These are phyloP conservation scores for Petroica traversi DNA, from an alignment of 2,113 vertebrate species.

Conservation along the genomic window DNA sequence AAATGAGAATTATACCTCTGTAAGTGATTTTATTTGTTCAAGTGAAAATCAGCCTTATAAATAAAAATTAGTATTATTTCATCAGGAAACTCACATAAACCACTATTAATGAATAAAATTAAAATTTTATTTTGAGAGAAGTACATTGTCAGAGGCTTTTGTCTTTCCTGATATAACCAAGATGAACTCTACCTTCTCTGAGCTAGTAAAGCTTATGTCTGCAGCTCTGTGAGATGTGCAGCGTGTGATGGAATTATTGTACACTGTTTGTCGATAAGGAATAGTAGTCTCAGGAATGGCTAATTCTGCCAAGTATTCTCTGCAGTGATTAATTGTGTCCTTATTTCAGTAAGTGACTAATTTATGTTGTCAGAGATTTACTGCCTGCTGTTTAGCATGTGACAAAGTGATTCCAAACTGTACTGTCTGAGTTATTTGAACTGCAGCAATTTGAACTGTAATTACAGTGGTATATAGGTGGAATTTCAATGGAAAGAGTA, in stretches of 20 bases:
- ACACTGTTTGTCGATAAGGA: background rate
- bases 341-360: constrained; percentile 69
- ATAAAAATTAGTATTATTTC: background rate
- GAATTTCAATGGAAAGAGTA: background rate
- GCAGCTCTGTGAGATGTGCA: background rate
- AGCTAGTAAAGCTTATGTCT: background rate
- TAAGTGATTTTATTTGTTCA: background rate
- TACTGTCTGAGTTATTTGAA: background rate
- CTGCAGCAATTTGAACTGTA: background rate
- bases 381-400: constrained; percentile 26
- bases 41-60: background rate
- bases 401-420: constrained; percentile 59
- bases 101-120: background rate
- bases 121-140: background rate
- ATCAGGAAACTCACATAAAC: background rate
- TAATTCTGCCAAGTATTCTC: constrained; percentile 45
- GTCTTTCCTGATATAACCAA: background rate
- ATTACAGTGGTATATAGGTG: constrained; percentile 4
- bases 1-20: background rate
- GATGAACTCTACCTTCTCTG: background rate
- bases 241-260: background rate
- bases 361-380: constrained; percentile 64
- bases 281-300: background rate
- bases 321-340: constrained; percentile 50
- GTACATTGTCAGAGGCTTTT: background rate